Base-by-base conservation (phyloP, 2,113 vertebrate genomes). In the Anarrhichthys ocellatus region DNA sequence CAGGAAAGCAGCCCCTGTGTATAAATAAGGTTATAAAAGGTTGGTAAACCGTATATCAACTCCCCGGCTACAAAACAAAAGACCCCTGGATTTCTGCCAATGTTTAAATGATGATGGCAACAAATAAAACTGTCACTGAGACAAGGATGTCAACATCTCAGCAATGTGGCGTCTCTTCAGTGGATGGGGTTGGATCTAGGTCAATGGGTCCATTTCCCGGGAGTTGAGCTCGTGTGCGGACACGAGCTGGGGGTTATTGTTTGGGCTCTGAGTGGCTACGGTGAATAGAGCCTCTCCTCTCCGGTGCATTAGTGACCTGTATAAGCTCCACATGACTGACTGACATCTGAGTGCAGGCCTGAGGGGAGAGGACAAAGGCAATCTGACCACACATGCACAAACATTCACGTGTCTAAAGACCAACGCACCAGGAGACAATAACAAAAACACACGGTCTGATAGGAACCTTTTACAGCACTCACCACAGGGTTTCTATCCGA, bases 241-340 rank as follows among this genome's bases (percentile, higher is more conserved):
- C 84, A 73, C 20, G 24, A 71, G 83, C 82, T 76, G 73, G 64
- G 36, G 79, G 83, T 88, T 77, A 78, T 85, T 90, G 78, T 90
- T 81, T 67, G 80, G 84, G 29, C 69, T 83, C 72, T 83, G 82
- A 92, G 88, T 89, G 82, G 77, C 63, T 65, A 22, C 63, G 34
- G 52, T 90, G 89, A 91, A 89, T 87, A 72, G 82, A 88, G 72
- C 22, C 56, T 74, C 67, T 65, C n/a, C 81, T 82, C 63, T 80
- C 2, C 82, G 38, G 76, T 81, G 86, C 92, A 93, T 94, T 92
- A 93, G 93, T 81, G 93, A 90, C 91, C 91, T 91, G 91, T 79
- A 88, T 86, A 76, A 82, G 88, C 90, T 88, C 85, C 88, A 80
- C 91, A 85, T 66, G 86, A 92, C 81, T 82, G 81, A 32, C 83